Evolutionary conservation across 30 jellyfish, hydroid and myxozoan species (phyloP).

Genomic region (Pseudorhiza aurosa): DNA sequence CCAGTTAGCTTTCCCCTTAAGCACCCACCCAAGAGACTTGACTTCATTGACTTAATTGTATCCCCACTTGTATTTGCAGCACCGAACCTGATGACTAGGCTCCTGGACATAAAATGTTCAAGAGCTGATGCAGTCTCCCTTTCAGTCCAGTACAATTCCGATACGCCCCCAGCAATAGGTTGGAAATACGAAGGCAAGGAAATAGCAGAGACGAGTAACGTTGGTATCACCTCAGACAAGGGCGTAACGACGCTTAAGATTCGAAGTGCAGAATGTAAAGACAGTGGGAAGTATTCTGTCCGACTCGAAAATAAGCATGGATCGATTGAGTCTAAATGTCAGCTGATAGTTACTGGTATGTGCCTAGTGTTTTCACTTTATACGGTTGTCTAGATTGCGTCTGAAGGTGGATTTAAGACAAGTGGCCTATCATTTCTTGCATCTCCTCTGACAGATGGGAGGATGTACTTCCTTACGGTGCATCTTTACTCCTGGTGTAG

Average conservation of each 20-base stretch:
- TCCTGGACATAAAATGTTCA: slow-evolving; percentile 67
- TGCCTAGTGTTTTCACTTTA: too few relatives aligned
- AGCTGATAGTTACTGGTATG: slow-evolving; percentile 88
- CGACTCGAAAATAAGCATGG: slow-evolving; percentile 95
- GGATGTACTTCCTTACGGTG: too few relatives aligned
- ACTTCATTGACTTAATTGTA: too few relatives aligned
- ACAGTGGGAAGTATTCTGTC: slow-evolving; percentile 89
- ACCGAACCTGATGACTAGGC: slow-evolving; percentile 45
- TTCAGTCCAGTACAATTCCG: slow-evolving; percentile 58
- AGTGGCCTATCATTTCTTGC: too few relatives aligned
- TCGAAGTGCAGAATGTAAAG: slow-evolving; percentile 53
- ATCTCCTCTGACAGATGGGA: too few relatives aligned
- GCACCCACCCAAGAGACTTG: too few relatives aligned
- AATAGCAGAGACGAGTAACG: slow-evolving; percentile 33
- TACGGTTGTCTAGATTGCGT: too few relatives aligned
- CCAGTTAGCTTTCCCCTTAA: too few relatives aligned
- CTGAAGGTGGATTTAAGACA: too few relatives aligned
- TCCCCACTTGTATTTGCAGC: slow-evolving; percentile 22
- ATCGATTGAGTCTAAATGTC: slow-evolving; percentile 87
- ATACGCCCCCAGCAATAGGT: slow-evolving; percentile 57
- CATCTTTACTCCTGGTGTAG: too few relatives aligned
- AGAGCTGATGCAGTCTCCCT: slow-evolving; percentile 45
- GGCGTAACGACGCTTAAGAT: slow-evolving; percentile 66
- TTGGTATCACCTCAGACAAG: slow-evolving; percentile 38
- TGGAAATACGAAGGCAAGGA: slow-evolving; percentile 96